Conservation (phyloP, 2,888 invertebrate genomes). For the Metopia argyrocephala region DNA sequence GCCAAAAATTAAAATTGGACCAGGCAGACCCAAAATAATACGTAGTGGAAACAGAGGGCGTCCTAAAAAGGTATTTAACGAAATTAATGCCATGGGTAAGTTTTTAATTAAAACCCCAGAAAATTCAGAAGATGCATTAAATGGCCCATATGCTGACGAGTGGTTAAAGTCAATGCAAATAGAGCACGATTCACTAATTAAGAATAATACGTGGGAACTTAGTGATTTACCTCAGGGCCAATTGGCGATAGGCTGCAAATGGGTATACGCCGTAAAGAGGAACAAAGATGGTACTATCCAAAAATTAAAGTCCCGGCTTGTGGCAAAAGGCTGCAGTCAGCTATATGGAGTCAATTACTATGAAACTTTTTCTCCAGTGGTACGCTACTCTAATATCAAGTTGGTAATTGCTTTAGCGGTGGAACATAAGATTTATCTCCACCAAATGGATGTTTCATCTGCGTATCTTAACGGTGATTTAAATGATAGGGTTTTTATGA, state of each 20-base stretch:
- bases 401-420: constrained; percentile 63
- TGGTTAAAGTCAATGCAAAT: constrained; percentile 63
- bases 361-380: constrained; percentile 62
- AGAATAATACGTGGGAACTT: constrained; percentile 59
- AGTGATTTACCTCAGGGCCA: constrained; percentile 50
- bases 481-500: constrained; percentile 53
- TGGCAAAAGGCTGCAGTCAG: constrained; percentile 62
- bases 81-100: constrained; percentile 40
- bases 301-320: constrained; percentile 57
- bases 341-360: constrained; percentile 36
- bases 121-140: constrained; percentile 49
- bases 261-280: constrained; percentile 61
- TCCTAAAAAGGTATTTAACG: constrained; percentile 56
- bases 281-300: constrained; percentile 54
- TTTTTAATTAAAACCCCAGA: constrained; percentile 43
- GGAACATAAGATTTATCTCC: constrained; percentile 60
- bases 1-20: constrained; percentile 22
- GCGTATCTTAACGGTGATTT: constrained; percentile 65
- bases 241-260: constrained; percentile 60
- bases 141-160: constrained; percentile 37
- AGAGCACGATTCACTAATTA: constrained; percentile 60
- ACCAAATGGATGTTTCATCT: constrained; percentile 65
- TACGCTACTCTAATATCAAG: constrained; percentile 60
- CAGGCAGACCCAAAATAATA: constrained; percentile 55
- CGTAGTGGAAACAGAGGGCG: constrained; percentile 58